Evolutionary conservation across 37 sponge, comb jelly and placozoan genomes (phyloP).

Genomic region (Ianthella basta): DNA sequence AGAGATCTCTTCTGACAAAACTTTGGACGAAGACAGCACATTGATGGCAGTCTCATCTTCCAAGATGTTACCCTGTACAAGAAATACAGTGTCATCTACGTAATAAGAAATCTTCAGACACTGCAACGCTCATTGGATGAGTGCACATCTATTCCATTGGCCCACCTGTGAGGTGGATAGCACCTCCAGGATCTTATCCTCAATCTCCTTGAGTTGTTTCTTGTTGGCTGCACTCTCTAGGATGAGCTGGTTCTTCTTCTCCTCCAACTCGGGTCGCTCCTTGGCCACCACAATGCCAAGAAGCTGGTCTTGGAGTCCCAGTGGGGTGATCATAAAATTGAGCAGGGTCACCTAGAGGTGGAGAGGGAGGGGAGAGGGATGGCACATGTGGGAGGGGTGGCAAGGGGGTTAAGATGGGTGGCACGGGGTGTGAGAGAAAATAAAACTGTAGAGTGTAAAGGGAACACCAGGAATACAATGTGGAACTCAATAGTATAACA

Average conservation of each 20-base stretch:
- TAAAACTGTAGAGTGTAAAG: too few relatives aligned
- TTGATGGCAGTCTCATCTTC: constrained; percentile 98
- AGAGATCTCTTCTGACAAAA: constrained; percentile 90
- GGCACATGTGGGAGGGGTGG: too few relatives aligned
- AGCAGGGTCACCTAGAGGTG: constrained; percentile 85
- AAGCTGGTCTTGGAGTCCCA: constrained; percentile 98
- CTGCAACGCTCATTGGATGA: too few relatives aligned
- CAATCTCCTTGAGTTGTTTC: constrained; percentile 97
- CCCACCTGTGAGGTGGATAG: constrained; percentile 79
- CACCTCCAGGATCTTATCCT: constrained; percentile 97
- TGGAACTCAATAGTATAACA: too few relatives aligned
- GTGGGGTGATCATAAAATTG: constrained; percentile 99
- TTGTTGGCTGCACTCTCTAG: constrained; percentile 94
- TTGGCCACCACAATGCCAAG: constrained; percentile 97
- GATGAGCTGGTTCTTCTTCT: constrained; percentile 97
- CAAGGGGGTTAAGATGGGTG: too few relatives aligned
- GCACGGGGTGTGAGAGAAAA: too few relatives aligned
- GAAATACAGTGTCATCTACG: neutral
- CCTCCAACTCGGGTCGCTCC: constrained; percentile 98
- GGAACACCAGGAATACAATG: too few relatives aligned
- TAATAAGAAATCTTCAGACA: too few relatives aligned
- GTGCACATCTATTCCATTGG: too few relatives aligned
- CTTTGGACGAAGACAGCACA: constrained; percentile 93
- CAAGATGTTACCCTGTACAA: constrained; percentile 86
- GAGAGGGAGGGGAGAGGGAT: neutral